Base-by-base conservation (phyloP, 2,888 invertebrate species). In the Rugalucina vietnamica region DNA sequence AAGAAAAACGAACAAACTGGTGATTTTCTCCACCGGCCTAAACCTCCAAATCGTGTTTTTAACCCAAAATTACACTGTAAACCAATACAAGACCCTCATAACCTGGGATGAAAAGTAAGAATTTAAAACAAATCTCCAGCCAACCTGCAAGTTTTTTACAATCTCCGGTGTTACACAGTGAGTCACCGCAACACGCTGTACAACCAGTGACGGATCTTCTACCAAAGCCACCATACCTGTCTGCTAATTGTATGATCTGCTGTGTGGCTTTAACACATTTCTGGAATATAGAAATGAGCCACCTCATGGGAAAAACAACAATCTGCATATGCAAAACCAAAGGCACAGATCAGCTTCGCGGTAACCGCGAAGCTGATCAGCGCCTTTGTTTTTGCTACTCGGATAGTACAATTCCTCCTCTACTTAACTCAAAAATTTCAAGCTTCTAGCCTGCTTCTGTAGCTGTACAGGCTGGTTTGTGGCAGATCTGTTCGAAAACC, bases 111-210 rank as follows among this genome's bases (percentile, higher is more conserved):
- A 49, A 14, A 49, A n/a, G 50, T 18, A 14, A 49, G 14, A 18
- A n/a, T 14, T 49, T 49, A 49, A 49, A 49, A 49, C n/a, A 49
- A 49, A 49, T 49, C 14, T 14, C 14, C 50, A 18, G n/a, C 75
- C 24, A 34, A 80, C 80, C 50, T 34, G 70, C 75, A 32, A 73
- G 39, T 27, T 39, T 8, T 18, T 49, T 60, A 34, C 80, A 80
- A 18, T 50, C 65, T 12, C 80, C 80, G 1, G 69, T 75, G 36
- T 80, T 80, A 43, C 80, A 80, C n/a, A 80, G 34, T 14, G 74
- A 24, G 24, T 74, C 80, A 12, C 80, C 80, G 65, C 80, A 80
- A 36, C 80, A 80, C 12, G 37, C 54, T 5, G 24, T 29, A 36
- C 80, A 80, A 27, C 39, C 39, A 65, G 21, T 5, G 12, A 34